phyloP scores from a whole-genome alignment of 2,888 invertebrate species.

The Drosophila tripunctata region DNA sequence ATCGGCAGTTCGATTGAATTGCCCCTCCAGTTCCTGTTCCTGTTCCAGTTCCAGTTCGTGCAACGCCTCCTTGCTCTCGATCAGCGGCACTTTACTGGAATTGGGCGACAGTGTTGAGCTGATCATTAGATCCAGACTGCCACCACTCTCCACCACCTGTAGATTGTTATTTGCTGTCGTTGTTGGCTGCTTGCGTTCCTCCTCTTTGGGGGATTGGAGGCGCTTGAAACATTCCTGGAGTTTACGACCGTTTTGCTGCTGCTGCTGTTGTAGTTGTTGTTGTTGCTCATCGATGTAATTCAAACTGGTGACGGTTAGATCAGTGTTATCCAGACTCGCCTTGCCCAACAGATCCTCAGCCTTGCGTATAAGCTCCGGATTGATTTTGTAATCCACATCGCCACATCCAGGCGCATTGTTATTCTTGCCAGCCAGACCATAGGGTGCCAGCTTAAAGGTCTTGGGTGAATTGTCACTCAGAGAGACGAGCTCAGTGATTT shows the following conservation, averaged over 20 bases:
- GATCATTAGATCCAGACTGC: slow-evolving; percentile 84
- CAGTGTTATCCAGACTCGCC: slow-evolving; percentile 84
- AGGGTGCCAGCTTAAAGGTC: slow-evolving; percentile 82
- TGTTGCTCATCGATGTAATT: slow-evolving; percentile 87
- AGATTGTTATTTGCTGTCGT: slow-evolving; percentile 78
- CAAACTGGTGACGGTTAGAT: slow-evolving; percentile 86
- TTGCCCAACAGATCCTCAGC: slow-evolving; percentile 84
- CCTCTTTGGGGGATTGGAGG: slow-evolving; percentile 64
- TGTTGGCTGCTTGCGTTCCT: slow-evolving; percentile 61
- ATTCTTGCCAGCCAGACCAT: slow-evolving; percentile 62
- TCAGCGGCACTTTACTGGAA: slow-evolving; percentile 89
- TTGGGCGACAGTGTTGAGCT: slow-evolving; percentile 87
- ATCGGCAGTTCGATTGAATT: slow-evolving; percentile 51
- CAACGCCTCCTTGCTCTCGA: slow-evolving; percentile 83
- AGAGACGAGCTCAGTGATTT: slow-evolving; percentile 89
- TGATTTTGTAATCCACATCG: slow-evolving; percentile 83
- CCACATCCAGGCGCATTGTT: slow-evolving; percentile 58
- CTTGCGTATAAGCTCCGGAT: slow-evolving; percentile 84
- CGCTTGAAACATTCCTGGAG: slow-evolving; percentile 73
- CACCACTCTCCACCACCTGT: slow-evolving; percentile 83
- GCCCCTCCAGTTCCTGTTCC: slow-evolving; percentile 65
- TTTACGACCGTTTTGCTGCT: slow-evolving; percentile 62
- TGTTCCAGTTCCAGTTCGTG: slow-evolving; percentile 81
- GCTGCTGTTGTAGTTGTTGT: slow-evolving; percentile 74
- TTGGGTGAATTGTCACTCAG: slow-evolving; percentile 85